Base-by-base conservation (phyloP, 2,888 invertebrate species). In the Ennomos erosarius region DNA sequence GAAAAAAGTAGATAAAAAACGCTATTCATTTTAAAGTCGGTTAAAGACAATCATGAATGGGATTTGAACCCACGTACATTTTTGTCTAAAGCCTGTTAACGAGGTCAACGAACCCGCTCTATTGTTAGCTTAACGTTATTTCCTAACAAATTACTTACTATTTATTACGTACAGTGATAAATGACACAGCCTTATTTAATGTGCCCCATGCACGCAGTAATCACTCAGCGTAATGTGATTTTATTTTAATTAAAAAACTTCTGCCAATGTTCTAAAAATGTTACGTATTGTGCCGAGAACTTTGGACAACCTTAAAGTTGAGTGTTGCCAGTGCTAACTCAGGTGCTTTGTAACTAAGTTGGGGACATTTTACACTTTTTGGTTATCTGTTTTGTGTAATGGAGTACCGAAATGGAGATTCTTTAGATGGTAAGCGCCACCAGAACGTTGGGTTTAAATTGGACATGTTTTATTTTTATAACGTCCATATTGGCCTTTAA, bases 161-260 rank as follows among this genome's bases (percentile, higher is more conserved):
- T 53, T 53, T 46, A 46, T 52, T 12, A 52, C 37, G 16, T 2
- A 12, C 34, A 16, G 8, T 53, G 39, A 46, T 39, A 40, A 53
- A 46, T 39, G 35, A 46, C 6, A 26, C n/a, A 26, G 35, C 43
- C 43, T 16, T 36, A 9, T 46, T 53, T 55, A 44, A 55, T 55
- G 55, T 12, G 37, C 34, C 13, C 12, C 26, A 55, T 42, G 33
- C 55, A 56, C 49, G 50, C 44, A 26, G 48, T 44, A 39, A 56
- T 56, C 50, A 45, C 39, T 56, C 49, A n/a, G 1, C 37, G 16
- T 37, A 38, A 49, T 40, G 55, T 50, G 44, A 50, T 50, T 56
- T 50, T 39, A 56, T 39, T 50, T 49, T 55, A 55, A 55, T 55
- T 55, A 49, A 56, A 55, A 55, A 56, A 16, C 35, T 44, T 48